A percentile compares a stretch with the other conserved stretches of the same genome.
phyloP scores from a whole-genome alignment of 2,888 invertebrate genomes.

The Tetropium fuscum region DNA sequence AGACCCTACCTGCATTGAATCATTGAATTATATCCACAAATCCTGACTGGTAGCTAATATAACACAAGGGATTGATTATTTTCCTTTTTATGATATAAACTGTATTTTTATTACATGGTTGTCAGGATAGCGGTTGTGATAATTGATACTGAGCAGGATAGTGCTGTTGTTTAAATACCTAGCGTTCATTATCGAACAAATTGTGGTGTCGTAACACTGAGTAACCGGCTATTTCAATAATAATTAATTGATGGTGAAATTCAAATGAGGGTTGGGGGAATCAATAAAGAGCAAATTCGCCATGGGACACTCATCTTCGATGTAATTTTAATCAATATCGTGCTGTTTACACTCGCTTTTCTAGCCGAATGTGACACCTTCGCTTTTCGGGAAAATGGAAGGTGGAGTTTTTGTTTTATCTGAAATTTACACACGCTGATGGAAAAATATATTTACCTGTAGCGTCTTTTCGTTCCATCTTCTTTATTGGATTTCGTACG shows the following conservation, averaged over 20 bases:
- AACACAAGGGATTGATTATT: too few relatives aligned
- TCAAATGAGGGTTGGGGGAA: neutral
- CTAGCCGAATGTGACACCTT: neutral
- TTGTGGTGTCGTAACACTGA: too few relatives aligned
- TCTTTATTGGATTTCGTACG: too few relatives aligned
- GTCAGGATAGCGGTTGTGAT: too few relatives aligned
- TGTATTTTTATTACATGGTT: too few relatives aligned
- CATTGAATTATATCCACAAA: too few relatives aligned
- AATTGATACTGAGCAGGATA: too few relatives aligned
- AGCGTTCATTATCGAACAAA: too few relatives aligned
- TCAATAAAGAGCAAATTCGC: slow-evolving; percentile 8
- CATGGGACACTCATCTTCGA: neutral
- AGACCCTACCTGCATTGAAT: too few relatives aligned
- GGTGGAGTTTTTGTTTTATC: neutral
- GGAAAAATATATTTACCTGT: neutral
- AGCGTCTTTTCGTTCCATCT: neutral
- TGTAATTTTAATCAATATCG: slow-evolving; percentile 4
- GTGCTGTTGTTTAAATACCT: too few relatives aligned
- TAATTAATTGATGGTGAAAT: slow-evolving; percentile 7
- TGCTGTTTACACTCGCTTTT: neutral
- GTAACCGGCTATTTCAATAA: slow-evolving; percentile 5
- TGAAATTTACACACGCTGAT: neutral
- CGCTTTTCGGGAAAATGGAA: neutral
- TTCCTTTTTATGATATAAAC: too few relatives aligned
- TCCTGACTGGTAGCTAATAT: too few relatives aligned